Evolutionary conservation across 2,888 invertebrate genomes (phyloP).

Genomic region (Augiades crinisus): DNA sequence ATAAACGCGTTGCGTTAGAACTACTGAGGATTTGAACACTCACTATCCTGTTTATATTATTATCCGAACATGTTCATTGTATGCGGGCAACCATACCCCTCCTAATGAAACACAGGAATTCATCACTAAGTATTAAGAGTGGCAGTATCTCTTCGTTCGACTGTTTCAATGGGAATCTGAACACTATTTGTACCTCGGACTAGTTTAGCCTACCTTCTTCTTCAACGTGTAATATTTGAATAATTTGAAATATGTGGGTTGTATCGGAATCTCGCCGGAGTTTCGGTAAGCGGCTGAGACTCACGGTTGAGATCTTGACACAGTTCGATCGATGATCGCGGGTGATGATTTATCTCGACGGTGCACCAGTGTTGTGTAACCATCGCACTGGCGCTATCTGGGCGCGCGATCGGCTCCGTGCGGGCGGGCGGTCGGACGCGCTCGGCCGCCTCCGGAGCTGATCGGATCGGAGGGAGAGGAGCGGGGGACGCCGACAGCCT

Average conservation of each 20-base stretch:
- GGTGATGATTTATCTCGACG: constrained; percentile 62
- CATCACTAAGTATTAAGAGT: no score
- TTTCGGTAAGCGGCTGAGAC: constrained; percentile 33
- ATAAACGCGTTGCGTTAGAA: no score
- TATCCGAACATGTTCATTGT: no score
- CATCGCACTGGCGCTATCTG: constrained; percentile 57
- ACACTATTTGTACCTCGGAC: no score
- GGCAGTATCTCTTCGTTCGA: no score
- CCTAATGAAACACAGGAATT: no score
- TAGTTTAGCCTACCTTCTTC: no score
- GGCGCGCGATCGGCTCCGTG: constrained; percentile 64
- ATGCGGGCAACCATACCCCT: no score
- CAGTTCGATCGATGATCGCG: constrained; percentile 65
- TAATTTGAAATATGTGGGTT: constrained; percentile 26
- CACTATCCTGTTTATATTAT: no score
- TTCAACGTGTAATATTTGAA: no score
- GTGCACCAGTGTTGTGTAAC: constrained; percentile 56
- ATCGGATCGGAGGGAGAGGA: constrained; percentile 47
- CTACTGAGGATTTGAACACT: no score
- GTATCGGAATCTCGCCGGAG: constrained; percentile 35
- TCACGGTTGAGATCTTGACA: constrained; percentile 71
- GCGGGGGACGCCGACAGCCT: constrained; percentile 65
- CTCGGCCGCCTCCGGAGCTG: constrained; percentile 57
- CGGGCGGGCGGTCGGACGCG: constrained; percentile 54
- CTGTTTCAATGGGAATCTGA: no score